A percentile compares a stretch with the other conserved stretches of the same genome.
Evolutionary conservation across 2,888 invertebrate genomes (phyloP).

Genomic region (Orchestes rusci): DNA sequence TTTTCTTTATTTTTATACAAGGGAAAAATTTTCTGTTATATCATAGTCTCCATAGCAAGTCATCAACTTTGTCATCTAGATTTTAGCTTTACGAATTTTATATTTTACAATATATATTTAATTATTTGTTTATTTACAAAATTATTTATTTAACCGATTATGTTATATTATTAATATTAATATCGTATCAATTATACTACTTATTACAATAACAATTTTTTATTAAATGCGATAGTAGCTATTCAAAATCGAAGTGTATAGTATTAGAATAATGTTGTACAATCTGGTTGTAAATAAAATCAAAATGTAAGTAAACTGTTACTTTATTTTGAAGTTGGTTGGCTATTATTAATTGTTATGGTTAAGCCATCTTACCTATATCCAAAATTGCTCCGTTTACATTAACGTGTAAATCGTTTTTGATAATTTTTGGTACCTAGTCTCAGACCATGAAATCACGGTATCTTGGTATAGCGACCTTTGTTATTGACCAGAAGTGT

Average conservation of each 20-base stretch:
- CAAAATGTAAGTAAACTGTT: slow-evolving; percentile 23
- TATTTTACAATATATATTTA: slow-evolving; percentile 21
- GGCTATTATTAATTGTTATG: too few species aligned
- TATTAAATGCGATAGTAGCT: slow-evolving; percentile 41
- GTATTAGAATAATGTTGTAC: slow-evolving; percentile 44
- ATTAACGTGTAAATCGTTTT: too few species aligned
- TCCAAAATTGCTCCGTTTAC: too few species aligned
- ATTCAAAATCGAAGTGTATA: slow-evolving; percentile 44
- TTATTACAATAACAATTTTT: slow-evolving; percentile 42
- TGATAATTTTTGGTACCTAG: too few species aligned
- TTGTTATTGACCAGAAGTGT: too few species aligned
- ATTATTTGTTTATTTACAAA: slow-evolving; percentile 19
- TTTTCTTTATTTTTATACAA: slow-evolving; percentile 15
- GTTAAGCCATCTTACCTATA: too few species aligned
- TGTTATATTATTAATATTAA: slow-evolving; percentile 35
- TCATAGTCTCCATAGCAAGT: slow-evolving; percentile 9
- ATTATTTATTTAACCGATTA: slow-evolving; percentile 36
- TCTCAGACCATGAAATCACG: too few species aligned
- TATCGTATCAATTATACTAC: slow-evolving; percentile 39
- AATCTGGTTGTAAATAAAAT: slow-evolving; percentile 46
- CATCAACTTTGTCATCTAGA: too few species aligned
- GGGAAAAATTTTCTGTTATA: slow-evolving; percentile 16
- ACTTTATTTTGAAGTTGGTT: too few species aligned
- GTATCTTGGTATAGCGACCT: too few species aligned
- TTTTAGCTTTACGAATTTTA: slow-evolving; percentile 17